Base-by-base conservation (phyloP, 2,888 invertebrate species). In the Melanostoma mellinum region DNA sequence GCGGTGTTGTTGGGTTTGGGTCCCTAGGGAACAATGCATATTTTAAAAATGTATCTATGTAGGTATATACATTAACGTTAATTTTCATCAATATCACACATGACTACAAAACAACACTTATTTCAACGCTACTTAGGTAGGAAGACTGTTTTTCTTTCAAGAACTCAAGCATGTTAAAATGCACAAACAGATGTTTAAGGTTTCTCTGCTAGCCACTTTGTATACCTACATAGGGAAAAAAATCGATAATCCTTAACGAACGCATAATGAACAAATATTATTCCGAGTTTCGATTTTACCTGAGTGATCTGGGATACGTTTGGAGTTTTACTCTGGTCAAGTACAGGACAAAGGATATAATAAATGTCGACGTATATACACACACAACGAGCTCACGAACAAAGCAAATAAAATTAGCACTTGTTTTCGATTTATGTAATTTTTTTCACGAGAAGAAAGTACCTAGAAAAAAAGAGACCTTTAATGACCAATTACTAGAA, bases 341-440 rank as follows among this genome's bases (percentile, higher is more conserved):
- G 20, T 20, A 55, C 38, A 48, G 61, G 61, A 61, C 61, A 63
- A 63, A 48, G 61, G 61, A 63, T 48, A 63, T 30, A 5, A 63
- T 48, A 46, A 42, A 42, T 61, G 20, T 61, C 35, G 20, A 36
- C 48, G 48, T 30, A 20, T 33, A 38, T 6, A 9, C 38, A 35
- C 20, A 61, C 20, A 20, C 20, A 20, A 20, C 46, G 61, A 61
- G 46, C 61, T 44, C 61, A 61, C 42, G 60, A 61, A 61, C 61
- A 61, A 61, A 61, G 61, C 44, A 65, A 67, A 52, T 60, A 52
- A 67, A 53, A 61, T 48, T 58, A 33, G 32, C 60, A 60, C 35
- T 68, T 53, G 42, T 38, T 68, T 55, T 44, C 53, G 53, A 61
- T 69, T 68, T 76, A 76, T 30, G 69, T 76, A 68, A 68, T 75